Evolutionary conservation across 2,797 vertebrate genomes (phyloP), one percentile per base, ranked within the genome.

Genomic region (Mallotus villosus): DNA sequence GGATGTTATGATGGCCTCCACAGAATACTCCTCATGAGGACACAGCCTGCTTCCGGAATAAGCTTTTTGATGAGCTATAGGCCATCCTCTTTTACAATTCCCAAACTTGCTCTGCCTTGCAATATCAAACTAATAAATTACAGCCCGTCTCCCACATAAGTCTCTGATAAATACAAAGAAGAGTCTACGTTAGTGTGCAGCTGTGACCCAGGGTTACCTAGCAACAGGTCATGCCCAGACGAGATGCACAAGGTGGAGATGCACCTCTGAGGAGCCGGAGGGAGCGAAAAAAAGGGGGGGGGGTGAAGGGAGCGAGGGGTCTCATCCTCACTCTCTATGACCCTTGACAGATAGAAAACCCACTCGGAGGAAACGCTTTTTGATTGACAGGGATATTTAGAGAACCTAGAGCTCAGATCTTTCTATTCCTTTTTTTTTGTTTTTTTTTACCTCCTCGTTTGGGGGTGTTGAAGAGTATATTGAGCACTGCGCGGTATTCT

Each of bases 61-160:
- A 91, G 91, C 89, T 92, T 92, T 92, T 90, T 92, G 91, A 93
- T 88, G 89, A 91, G 89, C 90, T 89, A 83, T 87, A 87, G 87
- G 86, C 89, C 89, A 70, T 85, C 88, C 78, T 68, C 24, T 89
- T 94, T 92, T 92, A 93, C 91, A 91, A 92, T 92, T 92, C 89
- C 89, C 87, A 91, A 92, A 93, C 90, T 92, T 92, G 91, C 87
- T 80, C 79, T 71, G 89, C 90, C 75, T 87, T 83, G 89, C 91
- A 92, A 92, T 93, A 94, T 92, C 92, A 92, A 92, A 92, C 93
- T 93, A 94, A 94, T 94, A 94, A 94, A 94, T 94, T 93, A 93
- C 92, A 92, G 91, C 92, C 91, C 88, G 79, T 92, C 92, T 93
- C 90, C 90, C 87, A 91, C 90, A 93, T 92, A 94, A 93, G 92